Conservation (phyloP, 1,140 invertebrate genomes). For the Schmidtea mediterranea region DNA sequence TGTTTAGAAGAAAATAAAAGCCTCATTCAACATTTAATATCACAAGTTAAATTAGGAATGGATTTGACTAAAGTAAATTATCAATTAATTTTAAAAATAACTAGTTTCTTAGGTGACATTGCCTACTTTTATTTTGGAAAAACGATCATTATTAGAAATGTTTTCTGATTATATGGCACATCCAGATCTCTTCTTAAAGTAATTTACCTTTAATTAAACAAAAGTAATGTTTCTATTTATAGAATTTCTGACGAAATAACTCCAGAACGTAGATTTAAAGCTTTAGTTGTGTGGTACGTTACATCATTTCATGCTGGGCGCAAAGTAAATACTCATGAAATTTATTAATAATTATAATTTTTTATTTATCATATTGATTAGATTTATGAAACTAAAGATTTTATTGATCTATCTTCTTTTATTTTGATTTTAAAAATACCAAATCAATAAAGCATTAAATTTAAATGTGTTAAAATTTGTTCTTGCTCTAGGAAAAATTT, state of each 20-base stretch:
- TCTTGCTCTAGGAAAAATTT: no score
- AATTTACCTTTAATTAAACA: constrained; percentile 5
- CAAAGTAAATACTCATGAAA: constrained; percentile 14
- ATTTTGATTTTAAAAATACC: no score
- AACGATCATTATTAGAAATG: constrained; percentile 31
- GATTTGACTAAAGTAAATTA: constrained; percentile 30
- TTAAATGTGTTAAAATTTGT: no score
- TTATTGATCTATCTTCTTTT: no score
- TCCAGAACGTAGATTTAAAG: constrained; percentile 28
- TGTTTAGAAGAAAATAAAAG: constrained; percentile 30
- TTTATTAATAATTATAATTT: background rate
- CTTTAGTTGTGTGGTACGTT: constrained; percentile 29
- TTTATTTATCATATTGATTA: background rate
- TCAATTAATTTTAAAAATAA: background rate
- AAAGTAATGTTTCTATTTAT: constrained; percentile 3
- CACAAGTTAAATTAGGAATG: constrained; percentile 33
- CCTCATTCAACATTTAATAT: constrained; percentile 32
- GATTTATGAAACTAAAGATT: no score
- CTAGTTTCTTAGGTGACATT: constrained; percentile 12
- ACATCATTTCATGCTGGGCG: constrained; percentile 31
- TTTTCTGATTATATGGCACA: constrained; percentile 34
- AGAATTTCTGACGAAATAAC: constrained; percentile 11
- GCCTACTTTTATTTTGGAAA: constrained; percentile 33
- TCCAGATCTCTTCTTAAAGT: constrained; percentile 24
- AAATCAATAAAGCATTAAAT: no score